These are phyloP conservation scores for Epinotia demarniana DNA, from an alignment of 2,888 invertebrate species.

Conservation along the genomic window DNA sequence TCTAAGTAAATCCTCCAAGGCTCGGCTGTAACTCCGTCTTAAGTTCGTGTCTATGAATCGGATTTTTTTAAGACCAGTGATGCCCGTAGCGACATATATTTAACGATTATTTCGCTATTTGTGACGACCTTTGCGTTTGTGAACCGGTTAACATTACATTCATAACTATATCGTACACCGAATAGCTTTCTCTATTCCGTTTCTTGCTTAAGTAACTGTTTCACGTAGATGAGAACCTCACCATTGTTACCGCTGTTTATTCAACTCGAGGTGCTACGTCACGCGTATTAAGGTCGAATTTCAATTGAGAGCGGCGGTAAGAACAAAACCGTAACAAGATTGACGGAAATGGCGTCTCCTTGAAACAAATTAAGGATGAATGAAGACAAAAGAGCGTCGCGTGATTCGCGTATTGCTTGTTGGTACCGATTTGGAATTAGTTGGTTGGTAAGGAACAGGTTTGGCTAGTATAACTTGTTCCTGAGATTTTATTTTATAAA, in stretches of 20 bases:
- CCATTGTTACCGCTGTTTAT: neutral
- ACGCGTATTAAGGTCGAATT: neutral
- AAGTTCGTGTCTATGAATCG: neutral
- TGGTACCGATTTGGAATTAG: neutral
- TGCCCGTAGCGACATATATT: neutral
- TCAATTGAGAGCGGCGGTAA: neutral
- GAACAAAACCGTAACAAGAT: constrained; percentile 40
- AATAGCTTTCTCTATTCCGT: constrained; percentile 26
- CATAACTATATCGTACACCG: neutral
- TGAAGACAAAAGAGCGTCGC: constrained; percentile 29
- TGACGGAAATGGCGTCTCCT: constrained; percentile 42
- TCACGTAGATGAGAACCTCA: constrained; percentile 19
- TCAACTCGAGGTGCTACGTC: neutral
- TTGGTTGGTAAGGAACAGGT: neutral
- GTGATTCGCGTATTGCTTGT: constrained; percentile 29
- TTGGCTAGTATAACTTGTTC: neutral
- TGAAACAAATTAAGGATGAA: constrained; percentile 44
- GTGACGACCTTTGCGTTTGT: neutral
- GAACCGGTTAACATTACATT: constrained; percentile 14
- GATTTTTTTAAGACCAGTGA: neutral
- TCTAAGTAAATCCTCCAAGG: neutral
- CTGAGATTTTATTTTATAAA: too few relatives aligned
- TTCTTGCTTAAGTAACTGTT: constrained; percentile 18
- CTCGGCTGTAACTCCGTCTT: neutral
- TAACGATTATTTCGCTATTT: neutral